Conservation (phyloP, 2,797 vertebrate species). For the Pseudochirops cupreus region DNA sequence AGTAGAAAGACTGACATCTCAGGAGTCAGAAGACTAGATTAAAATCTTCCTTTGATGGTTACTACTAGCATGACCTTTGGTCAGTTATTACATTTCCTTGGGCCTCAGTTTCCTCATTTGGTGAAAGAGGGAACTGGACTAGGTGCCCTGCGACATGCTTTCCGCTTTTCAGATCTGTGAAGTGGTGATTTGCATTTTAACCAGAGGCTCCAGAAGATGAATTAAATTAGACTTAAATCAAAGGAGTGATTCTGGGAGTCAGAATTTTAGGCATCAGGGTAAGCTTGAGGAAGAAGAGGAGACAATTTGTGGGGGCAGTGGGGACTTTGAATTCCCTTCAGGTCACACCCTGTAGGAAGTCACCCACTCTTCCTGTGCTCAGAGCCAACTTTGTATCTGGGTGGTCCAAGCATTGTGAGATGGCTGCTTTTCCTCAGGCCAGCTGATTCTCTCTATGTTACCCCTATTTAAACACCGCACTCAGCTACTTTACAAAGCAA, state of each 20-base stretch:
- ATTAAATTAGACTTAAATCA: background rate
- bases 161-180: background rate
- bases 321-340: background rate
- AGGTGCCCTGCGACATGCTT: background rate
- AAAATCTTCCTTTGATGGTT: background rate
- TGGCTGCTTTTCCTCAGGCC: background rate
- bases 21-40: background rate
- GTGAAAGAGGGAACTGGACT: background rate
- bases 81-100: background rate
- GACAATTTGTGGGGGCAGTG: background rate
- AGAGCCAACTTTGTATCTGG: background rate
- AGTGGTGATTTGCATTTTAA: background rate
- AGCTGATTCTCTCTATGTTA: background rate
- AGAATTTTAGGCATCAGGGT: background rate
- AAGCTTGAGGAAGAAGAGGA: background rate
- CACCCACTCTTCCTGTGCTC: background rate
- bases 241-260: background rate
- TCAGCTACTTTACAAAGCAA: background rate
- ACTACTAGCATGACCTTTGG: background rate
- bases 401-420: constrained; percentile 6
- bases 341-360: background rate
- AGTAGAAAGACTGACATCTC: background rate
- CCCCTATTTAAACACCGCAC: background rate
- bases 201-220: background rate
- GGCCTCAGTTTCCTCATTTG: background rate